These are phyloP conservation scores for Leucozona laternaria DNA, from an alignment of 2,888 invertebrate genomes.

Conservation along the genomic window DNA sequence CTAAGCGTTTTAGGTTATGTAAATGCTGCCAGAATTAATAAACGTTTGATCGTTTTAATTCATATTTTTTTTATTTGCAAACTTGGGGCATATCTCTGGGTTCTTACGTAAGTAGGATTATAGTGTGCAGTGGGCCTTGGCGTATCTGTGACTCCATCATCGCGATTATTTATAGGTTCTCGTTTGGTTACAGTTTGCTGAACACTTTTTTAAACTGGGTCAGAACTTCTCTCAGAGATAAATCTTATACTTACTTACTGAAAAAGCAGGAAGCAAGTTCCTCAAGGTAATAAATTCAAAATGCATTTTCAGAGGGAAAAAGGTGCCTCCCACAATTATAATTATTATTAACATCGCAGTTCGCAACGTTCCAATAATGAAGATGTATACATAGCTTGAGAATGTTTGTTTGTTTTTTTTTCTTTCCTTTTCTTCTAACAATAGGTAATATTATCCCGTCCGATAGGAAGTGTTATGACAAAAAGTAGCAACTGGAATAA, in stretches of 20 bases:
- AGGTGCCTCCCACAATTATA: constrained; percentile 44
- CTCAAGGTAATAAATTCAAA: constrained; percentile 3
- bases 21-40: constrained; percentile 68
- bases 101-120: constrained; percentile 49
- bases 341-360: constrained; percentile 36
- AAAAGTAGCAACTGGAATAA: neutral
- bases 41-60: constrained; percentile 55
- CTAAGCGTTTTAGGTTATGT: constrained; percentile 59
- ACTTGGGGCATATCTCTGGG: neutral
- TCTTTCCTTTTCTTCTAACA: constrained; percentile 8
- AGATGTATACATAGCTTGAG: constrained; percentile 60
- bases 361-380: constrained; percentile 29
- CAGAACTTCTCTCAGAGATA: constrained; percentile 62
- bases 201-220: constrained; percentile 64
- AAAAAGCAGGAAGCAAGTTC: constrained; percentile 36
- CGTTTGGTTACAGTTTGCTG: constrained; percentile 69
- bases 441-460: constrained; percentile 24
- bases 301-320: constrained; percentile 16
- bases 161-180: constrained; percentile 58
- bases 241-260: constrained; percentile 6
- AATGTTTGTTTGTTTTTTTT: constrained; percentile 21
- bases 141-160: constrained; percentile 42
- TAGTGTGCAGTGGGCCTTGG: constrained; percentile 37
- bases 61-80: constrained; percentile 21
- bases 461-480: constrained; percentile 38